A percentile compares a stretch with the other conserved stretches of the same genome.
Conservation (phyloP, 2,888 invertebrate species). For the Nasonia oneida region DNA sequence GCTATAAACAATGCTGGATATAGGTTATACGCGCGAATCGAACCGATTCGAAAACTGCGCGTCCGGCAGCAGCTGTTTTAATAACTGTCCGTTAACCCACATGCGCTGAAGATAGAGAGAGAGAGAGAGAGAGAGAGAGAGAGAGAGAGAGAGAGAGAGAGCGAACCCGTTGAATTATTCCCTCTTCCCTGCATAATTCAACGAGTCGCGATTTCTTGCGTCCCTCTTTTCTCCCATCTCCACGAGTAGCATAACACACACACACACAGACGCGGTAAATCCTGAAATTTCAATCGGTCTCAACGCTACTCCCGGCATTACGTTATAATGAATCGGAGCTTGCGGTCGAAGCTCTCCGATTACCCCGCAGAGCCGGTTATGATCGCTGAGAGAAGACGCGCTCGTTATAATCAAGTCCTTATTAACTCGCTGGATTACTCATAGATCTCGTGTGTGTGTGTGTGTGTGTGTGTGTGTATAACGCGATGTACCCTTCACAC, state of each 20-base stretch:
- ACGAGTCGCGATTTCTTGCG: neutral
- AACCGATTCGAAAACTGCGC: neutral
- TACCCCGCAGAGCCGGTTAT: neutral
- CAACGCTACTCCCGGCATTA: neutral
- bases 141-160: neutral
- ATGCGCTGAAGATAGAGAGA: neutral
- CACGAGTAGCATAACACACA: neutral
- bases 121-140: neutral
- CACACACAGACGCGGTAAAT: neutral
- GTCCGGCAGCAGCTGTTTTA: neutral
- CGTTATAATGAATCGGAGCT: neutral
- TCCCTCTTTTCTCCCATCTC: neutral
- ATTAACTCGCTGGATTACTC: neutral
- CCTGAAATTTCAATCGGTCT: neutral
- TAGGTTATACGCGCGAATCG: conserved; percentile 8
- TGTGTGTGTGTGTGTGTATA: neutral
- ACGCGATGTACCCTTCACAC: neutral
- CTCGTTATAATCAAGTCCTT: neutral
- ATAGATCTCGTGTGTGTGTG: neutral
- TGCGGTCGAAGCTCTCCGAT: neutral
- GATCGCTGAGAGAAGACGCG: neutral
- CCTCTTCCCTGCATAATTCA: neutral
- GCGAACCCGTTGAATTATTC: neutral
- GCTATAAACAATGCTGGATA: conserved; percentile 12
- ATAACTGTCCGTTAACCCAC: conserved; percentile 9